These are phyloP conservation scores for Glyphotaelius pellucidus DNA, from an alignment of 2,888 invertebrate species.

Conservation along the genomic window DNA sequence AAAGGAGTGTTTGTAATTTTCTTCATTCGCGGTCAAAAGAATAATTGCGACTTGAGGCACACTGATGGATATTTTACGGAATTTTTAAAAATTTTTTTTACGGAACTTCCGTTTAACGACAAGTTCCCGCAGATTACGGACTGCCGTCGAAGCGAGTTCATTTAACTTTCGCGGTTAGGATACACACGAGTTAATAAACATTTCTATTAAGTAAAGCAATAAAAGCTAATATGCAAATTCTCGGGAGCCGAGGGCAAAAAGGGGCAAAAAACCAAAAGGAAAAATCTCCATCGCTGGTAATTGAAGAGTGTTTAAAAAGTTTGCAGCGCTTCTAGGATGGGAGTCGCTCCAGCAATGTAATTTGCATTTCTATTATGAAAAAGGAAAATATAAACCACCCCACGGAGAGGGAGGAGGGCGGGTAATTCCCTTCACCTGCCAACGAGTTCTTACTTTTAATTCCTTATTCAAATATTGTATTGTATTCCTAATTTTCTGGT, in stretches of 20 bases:
- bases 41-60: not conserved
- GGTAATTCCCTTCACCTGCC: not conserved
- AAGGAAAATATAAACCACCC: slow-evolving; percentile 51
- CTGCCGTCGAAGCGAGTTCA: slow-evolving; percentile 44
- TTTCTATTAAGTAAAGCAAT: slow-evolving; percentile 62
- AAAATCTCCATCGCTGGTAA: slow-evolving; percentile 65
- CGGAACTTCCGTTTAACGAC: not conserved
- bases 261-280: slow-evolving; percentile 41
- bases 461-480: slow-evolving; percentile 12
- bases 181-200: slow-evolving; percentile 63
- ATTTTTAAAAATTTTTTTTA: too few relatives aligned
- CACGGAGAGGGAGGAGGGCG: not conserved
- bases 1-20: not conserved
- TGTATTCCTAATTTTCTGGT: not conserved
- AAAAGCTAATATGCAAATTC: slow-evolving; percentile 65
- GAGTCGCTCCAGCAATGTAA: slow-evolving; percentile 63
- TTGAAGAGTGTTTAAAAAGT: slow-evolving; percentile 66
- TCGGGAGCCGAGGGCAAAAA: slow-evolving; percentile 41
- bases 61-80: not conserved
- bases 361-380: slow-evolving; percentile 66
- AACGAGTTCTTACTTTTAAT: not conserved
- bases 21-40: not conserved
- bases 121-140: slow-evolving; percentile 27
- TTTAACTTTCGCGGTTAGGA: slow-evolving; percentile 57
- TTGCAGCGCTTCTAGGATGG: slow-evolving; percentile 61